Evolutionary conservation across 1,140 invertebrate species (phyloP), one percentile per base, ranked within the genome.

Genomic region (Drosophila navojoa): DNA sequence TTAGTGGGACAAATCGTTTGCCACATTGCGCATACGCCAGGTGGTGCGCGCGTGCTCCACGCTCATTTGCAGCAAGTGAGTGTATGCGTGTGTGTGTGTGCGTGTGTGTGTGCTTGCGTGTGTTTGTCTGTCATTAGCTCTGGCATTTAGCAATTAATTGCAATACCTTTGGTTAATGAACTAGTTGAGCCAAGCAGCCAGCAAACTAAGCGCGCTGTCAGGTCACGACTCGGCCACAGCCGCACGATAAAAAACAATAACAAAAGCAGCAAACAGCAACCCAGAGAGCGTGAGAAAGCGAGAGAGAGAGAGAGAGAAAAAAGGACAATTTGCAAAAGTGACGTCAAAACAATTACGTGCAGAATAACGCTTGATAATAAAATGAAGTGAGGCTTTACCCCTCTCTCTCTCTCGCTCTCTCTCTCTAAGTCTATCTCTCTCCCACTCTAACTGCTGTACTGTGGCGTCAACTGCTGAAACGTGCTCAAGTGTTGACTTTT

Each of bases 301-400:
- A 22, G 19, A 22, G 19, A 22, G 1, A 22, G 19, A 22, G 19
- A 22, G 42, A 45, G 15, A 45, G 7, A 45, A 45, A 81, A 81
- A 87, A 79, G 76, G 66, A 89, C 79, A 89, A 82, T 89, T 82
- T 87, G 84, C 79, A 79, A 71, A 42, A 72, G 84, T 84, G 85
- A 87, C 84, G 84, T 87, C 79, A 87, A 89, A 87, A 84, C 85
- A 87, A 87, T 87, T 87, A 87, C 84, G 84, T 84, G 79, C 84
- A 89, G 67, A 80, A 87, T 79, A 79, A 75, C 69, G 84, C 79
- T 87, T 87, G 82, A 87, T 87, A 89, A 89, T 89, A 89, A 87
- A 89, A 89, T 84, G 76, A 89, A 89, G 80, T 89, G 81, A 71
- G 53, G n/a, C 42, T 62, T 45, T 16, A 15, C n/a, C 42, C 1